phyloP scores from a whole-genome alignment of 2,888 invertebrate species.

The Podotricha telesiphe region DNA sequence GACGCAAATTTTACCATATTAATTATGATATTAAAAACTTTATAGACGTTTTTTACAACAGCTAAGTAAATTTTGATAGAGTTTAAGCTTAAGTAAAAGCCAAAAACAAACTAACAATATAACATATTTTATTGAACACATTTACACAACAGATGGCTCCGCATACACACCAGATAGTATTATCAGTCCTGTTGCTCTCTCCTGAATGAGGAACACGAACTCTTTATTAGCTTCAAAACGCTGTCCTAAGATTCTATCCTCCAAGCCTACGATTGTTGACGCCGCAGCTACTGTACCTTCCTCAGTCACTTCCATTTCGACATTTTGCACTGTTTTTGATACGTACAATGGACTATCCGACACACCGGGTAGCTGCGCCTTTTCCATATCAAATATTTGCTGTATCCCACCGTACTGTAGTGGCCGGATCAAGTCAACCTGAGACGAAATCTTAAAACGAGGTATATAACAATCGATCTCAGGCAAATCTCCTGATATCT shows the following conservation, averaged over 20 bases:
- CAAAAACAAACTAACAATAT: slow-evolving; percentile 34
- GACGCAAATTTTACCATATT: not conserved
- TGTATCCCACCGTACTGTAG: slow-evolving; percentile 84
- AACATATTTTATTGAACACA: slow-evolving; percentile 40
- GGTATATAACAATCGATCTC: slow-evolving; percentile 85
- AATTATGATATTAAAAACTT: not conserved
- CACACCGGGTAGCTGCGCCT: slow-evolving; percentile 85
- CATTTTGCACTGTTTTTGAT: slow-evolving; percentile 86
- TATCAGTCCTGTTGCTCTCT: slow-evolving; percentile 83
- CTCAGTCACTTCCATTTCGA: slow-evolving; percentile 88
- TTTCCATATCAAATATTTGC: slow-evolving; percentile 84
- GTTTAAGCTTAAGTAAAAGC: not conserved
- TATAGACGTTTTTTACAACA: not conserved
- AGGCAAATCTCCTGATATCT: slow-evolving; percentile 65
- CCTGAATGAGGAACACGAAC: slow-evolving; percentile 86
- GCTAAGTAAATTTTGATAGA: not conserved
- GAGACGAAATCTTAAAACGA: slow-evolving; percentile 81
- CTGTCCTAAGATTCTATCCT: slow-evolving; percentile 75
- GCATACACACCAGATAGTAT: slow-evolving; percentile 85
- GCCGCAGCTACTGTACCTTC: slow-evolving; percentile 88
- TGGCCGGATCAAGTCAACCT: slow-evolving; percentile 70
- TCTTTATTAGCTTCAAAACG: slow-evolving; percentile 86
- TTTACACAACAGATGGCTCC: slow-evolving; percentile 58
- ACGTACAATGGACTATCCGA: slow-evolving; percentile 82
- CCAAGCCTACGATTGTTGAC: slow-evolving; percentile 79